Evolutionary conservation across 2,888 invertebrate species (phyloP), one percentile per base, ranked within the genome.

Genomic region (Priocnemis perturbator): DNA sequence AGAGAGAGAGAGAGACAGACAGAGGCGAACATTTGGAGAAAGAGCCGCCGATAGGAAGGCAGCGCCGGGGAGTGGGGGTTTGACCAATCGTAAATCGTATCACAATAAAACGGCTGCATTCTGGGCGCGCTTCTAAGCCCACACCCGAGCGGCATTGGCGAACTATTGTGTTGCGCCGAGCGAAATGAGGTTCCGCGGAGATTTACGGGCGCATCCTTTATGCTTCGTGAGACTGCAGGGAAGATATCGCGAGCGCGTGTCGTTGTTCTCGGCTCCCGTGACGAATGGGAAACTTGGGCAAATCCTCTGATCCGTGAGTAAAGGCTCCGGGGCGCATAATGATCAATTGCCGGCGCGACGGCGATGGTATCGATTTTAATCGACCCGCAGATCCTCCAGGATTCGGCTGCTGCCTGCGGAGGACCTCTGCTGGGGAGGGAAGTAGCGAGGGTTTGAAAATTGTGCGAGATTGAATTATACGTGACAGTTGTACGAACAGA

Each of bases 51-150:
- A 52, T 63, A 64, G 69, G 44, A 68, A 53, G 52, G 61, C 50
- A 19, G 15, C 15, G 52, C 56, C 23, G 63, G 45, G 60, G 57
- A 37, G 50, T 26, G 52, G 30, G 55, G 68, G 65, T 74, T 64
- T 57, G 73, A 74, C 74, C 71, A 81, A 85, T 79, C 85, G 83
- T 86, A 86, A 85, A 86, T 86, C 81, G 81, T 77, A 75, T 75
- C 74, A 75, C 78, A 77, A 83, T 85, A 83, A 83, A 83, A 85
- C 79, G 77, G 75, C 75, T 76, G 70, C 71, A 70, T 72, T 74
- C 73, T 59, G 64, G 62, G 64, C 64, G 63, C 59, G 67, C 74
- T 74, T 69, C 74, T 69, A 68, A 70, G 60, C 66, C 55, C 65
- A 59, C 67, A 53, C 67, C 67, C 60, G 60, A 56, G 50, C 66